Evolutionary conservation across 1,140 invertebrate genomes (phyloP), one percentile per base, ranked within the genome.

Genomic region (Ruditapes philippinarum): DNA sequence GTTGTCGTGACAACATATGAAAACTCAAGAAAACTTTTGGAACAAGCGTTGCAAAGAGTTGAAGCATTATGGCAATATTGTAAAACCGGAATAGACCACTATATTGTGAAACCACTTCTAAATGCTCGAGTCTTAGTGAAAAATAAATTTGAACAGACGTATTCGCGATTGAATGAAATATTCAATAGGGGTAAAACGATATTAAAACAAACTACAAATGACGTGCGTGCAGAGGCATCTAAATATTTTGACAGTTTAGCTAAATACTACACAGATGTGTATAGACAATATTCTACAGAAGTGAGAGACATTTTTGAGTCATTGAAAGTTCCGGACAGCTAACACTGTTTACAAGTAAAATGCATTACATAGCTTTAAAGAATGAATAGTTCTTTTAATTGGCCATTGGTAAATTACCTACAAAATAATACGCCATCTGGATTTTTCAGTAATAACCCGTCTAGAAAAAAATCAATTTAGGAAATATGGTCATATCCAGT

Each of bases 31-130:
- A 76, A 79, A 54, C 42, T 88, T 12, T 25, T 88, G 14, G 14
- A 70, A 51, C 31, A 42, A 45, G 85, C 85, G 12, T 31, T 88
- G 25, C 11, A 80, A 17, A 76, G 85, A n/a, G 74, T 88, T n/a
- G 85, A 88, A 49, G 85, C 76, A 62, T 40, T 88, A 22, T 88
- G 85, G 85, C 22, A 62, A n/a, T 88, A 88, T 31, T 88, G 85
- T 49, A 88, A 88, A 38, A 70, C 54, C 22, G 85, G 85, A 4
- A 78, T 88, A n/a, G 60, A 80, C 33, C 85, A 88, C 38, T 88
- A 88, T 45, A 80, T 88, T 25, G 85, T 88, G 2, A 79, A 88
- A 78, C 85, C 85, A n/a, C 36, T 88, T 33, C 54, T 88, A 33
- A 78, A 88, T 65, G 85, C 76, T 0, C n/a, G 74, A 70, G 85